Percentiles rank a stretch among this genome's conserved stretches.
These are phyloP conservation scores for Drosophila kurseongensis DNA, from an alignment of 1,140 invertebrate genomes.

Conservation along the genomic window DNA sequence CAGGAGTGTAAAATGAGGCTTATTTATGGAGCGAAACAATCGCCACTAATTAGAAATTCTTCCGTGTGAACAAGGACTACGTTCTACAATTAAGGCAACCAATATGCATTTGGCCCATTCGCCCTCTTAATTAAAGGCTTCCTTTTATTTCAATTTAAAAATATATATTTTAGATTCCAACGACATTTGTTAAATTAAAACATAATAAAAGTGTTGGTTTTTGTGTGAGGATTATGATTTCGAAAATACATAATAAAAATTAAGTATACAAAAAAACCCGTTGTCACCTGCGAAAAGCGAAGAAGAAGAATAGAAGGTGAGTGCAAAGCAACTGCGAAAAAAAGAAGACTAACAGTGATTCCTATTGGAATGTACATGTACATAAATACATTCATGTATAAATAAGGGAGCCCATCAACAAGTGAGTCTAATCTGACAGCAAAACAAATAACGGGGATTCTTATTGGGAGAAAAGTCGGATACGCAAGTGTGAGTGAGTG, in stretches of 20 bases:
- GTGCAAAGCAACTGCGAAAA: constrained; percentile 4
- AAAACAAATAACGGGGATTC: constrained; percentile 72
- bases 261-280: too few relatives aligned
- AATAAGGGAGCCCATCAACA: constrained; percentile 58
- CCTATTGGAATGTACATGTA: constrained; percentile 6
- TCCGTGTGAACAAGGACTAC: neutral
- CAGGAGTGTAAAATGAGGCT: constrained; percentile 19
- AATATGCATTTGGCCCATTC: too few relatives aligned
- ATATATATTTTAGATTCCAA: too few relatives aligned
- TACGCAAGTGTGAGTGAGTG: neutral
- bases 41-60: constrained; percentile 31
- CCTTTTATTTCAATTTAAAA: too few relatives aligned
- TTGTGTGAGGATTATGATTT: too few relatives aligned
- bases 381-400: constrained; percentile 4
- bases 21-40: constrained; percentile 26
- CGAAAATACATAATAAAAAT: too few relatives aligned
- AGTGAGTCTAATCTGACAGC: constrained; percentile 76
- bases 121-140: too few relatives aligned
- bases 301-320: constrained; percentile 1
- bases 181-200: too few relatives aligned
- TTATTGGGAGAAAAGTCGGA: constrained; percentile 8
- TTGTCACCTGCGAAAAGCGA: too few relatives aligned
- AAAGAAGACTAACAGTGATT: constrained; percentile 12
- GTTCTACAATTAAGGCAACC: neutral
- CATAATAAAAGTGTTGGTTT: too few relatives aligned